Percentiles rank a stretch among this genome's conserved stretches.
Conservation (phyloP, 2,888 invertebrate species). For the Tetragnatha montana region DNA sequence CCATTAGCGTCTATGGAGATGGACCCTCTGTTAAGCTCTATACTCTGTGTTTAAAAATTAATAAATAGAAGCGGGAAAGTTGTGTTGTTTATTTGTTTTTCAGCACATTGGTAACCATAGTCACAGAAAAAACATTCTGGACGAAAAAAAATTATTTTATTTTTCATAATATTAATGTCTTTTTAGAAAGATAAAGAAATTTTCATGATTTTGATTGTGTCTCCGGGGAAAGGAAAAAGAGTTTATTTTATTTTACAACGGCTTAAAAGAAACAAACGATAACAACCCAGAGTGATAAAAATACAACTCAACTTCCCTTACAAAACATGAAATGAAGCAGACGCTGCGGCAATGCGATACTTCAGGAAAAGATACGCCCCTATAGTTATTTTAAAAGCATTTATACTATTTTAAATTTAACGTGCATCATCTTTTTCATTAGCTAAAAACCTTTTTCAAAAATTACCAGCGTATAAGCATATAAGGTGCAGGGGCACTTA, state of each 20-base stretch:
- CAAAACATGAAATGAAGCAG: slow-evolving; percentile 53
- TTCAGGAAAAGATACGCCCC: slow-evolving; percentile 50
- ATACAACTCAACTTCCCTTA: slow-evolving; percentile 12
- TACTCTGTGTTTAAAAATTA: too few species aligned
- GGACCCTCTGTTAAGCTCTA: too few species aligned
- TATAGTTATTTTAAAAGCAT: slow-evolving; percentile 44
- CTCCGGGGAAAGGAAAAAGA: too few species aligned
- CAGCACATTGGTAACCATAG: slow-evolving; percentile 9
- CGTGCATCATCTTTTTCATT: not conserved
- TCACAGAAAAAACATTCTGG: not conserved
- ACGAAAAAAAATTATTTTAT: not conserved
- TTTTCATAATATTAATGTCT: too few species aligned
- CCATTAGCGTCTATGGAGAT: too few species aligned
- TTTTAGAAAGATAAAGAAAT: too few species aligned
- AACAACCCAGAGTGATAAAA: not conserved
- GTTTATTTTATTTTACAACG: too few species aligned
- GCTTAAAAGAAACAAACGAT: not conserved
- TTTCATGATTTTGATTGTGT: too few species aligned
- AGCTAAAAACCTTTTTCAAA: too few species aligned
- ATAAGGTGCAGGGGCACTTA: not conserved
- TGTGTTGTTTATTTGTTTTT: slow-evolving; percentile 24
- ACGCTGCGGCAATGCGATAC: slow-evolving; percentile 59
- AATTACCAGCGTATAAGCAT: not conserved
- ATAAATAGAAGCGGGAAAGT: slow-evolving; percentile 7
- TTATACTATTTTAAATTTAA: slow-evolving; percentile 4